phyloP scores from a whole-genome alignment of 2,113 vertebrate species.

The Pangasianodon gigas region DNA sequence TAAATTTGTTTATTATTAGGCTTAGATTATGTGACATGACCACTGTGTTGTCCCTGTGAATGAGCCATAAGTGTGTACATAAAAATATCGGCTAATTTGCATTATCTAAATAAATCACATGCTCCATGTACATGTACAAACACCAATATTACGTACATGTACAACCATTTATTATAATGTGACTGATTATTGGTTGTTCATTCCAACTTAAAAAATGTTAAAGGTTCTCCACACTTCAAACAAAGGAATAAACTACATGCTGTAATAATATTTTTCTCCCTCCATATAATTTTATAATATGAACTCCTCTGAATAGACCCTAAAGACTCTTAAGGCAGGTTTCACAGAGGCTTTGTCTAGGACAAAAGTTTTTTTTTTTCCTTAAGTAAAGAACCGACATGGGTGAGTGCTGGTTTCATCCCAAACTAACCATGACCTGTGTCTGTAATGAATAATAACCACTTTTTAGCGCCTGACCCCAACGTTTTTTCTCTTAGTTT shows the following conservation, averaged over 20 bases:
- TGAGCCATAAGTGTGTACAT: background rate
- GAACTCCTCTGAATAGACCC: background rate
- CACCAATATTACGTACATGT: background rate
- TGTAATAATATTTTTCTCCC: background rate
- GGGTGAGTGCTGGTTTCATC: background rate
- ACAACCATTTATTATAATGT: background rate
- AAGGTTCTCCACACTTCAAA: background rate
- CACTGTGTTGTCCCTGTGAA: background rate
- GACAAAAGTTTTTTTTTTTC: background rate
- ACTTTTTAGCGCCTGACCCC: constrained; percentile 44
- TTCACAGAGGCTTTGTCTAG: background rate
- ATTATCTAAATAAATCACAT: background rate
- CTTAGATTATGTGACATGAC: background rate
- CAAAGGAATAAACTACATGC: background rate
- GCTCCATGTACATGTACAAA: background rate
- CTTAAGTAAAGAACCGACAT: background rate
- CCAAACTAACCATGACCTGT: constrained; percentile 23
- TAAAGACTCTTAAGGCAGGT: background rate
- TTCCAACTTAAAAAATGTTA: background rate
- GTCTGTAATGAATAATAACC: constrained; percentile 33
- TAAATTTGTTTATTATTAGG: background rate
- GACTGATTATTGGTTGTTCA: background rate
- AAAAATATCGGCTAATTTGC: constrained; percentile 10
- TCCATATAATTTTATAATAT: background rate
- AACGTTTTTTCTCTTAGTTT: constrained; percentile 63